These are phyloP conservation scores for Lutraria rhynchaena DNA, from an alignment of 1,140 invertebrate genomes.

Conservation along the genomic window DNA sequence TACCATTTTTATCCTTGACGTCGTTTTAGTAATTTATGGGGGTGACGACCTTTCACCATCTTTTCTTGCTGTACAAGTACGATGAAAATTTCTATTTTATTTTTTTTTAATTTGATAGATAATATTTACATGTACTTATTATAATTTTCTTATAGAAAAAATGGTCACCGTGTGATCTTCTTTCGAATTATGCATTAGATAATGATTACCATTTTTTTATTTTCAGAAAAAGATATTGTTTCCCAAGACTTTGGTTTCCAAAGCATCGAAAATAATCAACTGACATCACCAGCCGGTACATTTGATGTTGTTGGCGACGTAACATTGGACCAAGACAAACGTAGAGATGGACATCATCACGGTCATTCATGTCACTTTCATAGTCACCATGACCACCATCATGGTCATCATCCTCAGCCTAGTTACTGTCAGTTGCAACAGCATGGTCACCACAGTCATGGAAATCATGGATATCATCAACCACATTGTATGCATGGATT, in stretches of 20 bases:
- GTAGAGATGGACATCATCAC: background rate
- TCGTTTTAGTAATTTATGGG: too few species aligned
- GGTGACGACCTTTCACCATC: too few species aligned
- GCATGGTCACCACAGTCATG: conserved; percentile 2
- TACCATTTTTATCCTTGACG: too few species aligned
- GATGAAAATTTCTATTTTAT: too few species aligned
- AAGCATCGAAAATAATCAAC: conserved; percentile 16
- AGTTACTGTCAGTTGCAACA: conserved; percentile 19
- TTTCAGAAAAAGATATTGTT: conserved; percentile 25
- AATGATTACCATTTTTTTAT: background rate
- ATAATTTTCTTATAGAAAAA: background rate
- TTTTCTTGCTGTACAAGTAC: too few species aligned
- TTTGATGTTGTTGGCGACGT: conserved; percentile 55
- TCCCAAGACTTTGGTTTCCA: conserved; percentile 40
- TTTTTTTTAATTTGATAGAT: too few species aligned
- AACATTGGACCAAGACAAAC: background rate
- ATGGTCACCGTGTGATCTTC: background rate
- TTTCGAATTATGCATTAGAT: background rate
- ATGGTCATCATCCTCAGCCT: conserved; percentile 12
- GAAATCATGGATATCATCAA: background rate
- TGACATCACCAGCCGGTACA: conserved; percentile 32
- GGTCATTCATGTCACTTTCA: conserved; percentile 37
- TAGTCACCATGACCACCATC: conserved; percentile 20
- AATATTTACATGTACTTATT: too few species aligned
- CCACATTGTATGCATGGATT: conserved; percentile 47